phyloP scores from a whole-genome alignment of 2,888 invertebrate genomes.

The Lepidonotus clava region DNA sequence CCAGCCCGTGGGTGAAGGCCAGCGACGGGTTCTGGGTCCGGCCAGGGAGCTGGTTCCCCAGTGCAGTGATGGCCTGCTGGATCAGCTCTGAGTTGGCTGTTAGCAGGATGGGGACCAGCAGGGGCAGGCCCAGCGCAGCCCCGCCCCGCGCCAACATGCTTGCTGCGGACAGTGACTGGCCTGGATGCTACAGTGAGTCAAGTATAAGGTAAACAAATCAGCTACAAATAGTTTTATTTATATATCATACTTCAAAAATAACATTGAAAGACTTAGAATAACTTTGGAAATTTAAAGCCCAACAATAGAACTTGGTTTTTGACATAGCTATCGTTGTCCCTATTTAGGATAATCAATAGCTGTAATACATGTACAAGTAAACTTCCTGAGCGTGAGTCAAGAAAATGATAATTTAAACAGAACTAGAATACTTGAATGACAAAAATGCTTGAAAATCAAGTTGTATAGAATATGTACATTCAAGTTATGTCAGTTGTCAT shows the following conservation, averaged over 20 bases:
- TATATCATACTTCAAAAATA: background rate
- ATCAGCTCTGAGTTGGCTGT: constrained; percentile 67
- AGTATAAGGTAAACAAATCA: background rate
- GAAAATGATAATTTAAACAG: no score
- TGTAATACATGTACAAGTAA: no score
- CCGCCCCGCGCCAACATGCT: constrained; percentile 71
- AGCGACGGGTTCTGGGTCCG: constrained; percentile 66
- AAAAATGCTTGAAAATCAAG: no score
- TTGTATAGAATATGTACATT: no score
- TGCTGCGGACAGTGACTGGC: constrained; percentile 63
- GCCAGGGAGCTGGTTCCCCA: constrained; percentile 68
- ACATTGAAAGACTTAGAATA: background rate
- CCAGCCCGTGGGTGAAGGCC: constrained; percentile 69
- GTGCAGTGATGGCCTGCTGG: constrained; percentile 65
- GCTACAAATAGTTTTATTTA: background rate
- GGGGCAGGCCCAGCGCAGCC: constrained; percentile 69
- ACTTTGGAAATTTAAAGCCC: no score
- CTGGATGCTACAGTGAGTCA: background rate
- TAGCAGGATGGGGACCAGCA: constrained; percentile 70
- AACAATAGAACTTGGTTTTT: no score
- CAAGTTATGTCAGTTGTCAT: no score
- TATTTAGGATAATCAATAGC: no score
- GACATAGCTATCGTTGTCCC: no score
- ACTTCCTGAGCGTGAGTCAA: no score
- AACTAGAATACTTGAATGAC: no score